These are phyloP conservation scores for Pinctada fucata DNA, from an alignment of 2,888 invertebrate genomes.

Conservation along the genomic window DNA sequence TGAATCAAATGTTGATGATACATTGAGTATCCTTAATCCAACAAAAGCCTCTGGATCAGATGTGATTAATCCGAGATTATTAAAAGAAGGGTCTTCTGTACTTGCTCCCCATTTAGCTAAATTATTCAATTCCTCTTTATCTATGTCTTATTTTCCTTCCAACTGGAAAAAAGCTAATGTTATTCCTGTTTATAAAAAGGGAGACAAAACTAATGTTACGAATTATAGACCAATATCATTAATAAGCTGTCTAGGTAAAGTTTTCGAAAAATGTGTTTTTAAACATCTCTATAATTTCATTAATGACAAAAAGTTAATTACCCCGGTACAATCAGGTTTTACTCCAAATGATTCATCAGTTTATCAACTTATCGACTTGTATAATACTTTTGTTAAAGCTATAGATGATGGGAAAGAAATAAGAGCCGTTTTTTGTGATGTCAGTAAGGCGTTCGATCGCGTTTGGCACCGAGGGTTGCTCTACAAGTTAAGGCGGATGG, in stretches of 20 bases:
- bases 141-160: constrained; percentile 21
- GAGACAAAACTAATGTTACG: too few relatives aligned
- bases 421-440: constrained; percentile 40
- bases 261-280: too few relatives aligned
- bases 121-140: too few relatives aligned
- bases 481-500: constrained; percentile 37
- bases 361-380: constrained; percentile 36
- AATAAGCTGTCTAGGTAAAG: constrained; percentile 28
- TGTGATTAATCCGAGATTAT: constrained; percentile 26
- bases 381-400: constrained; percentile 32
- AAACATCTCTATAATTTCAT: constrained; percentile 40
- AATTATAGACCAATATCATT: constrained; percentile 38
- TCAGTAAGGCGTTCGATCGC: too few relatives aligned
- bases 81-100: constrained; percentile 11
- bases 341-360: constrained; percentile 33
- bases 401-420: constrained; percentile 28
- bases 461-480: constrained; percentile 40
- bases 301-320: constrained; percentile 22
- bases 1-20: too few relatives aligned
- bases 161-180: constrained; percentile 34
- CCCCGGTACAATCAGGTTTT: constrained; percentile 34
- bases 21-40: too few relatives aligned
- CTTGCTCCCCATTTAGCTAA: too few relatives aligned
- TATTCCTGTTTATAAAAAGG: too few relatives aligned
- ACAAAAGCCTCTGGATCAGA: constrained; percentile 34